Percentiles rank a stretch among this genome's conserved stretches.
Conservation (phyloP, 2,113 vertebrate species). For the Psittacula cyanocephala region DNA sequence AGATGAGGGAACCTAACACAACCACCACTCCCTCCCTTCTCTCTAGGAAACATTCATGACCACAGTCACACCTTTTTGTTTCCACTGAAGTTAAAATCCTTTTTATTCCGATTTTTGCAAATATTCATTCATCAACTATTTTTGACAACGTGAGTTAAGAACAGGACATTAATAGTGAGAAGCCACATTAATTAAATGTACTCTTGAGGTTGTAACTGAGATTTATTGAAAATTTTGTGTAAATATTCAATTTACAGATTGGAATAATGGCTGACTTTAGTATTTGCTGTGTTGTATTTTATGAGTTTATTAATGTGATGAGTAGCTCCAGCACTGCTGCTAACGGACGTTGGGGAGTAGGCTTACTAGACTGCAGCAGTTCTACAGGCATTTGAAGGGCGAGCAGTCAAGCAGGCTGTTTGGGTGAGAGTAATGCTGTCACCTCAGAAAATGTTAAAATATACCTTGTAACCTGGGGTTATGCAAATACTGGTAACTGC, state of each 20-base stretch:
- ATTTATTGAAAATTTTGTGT: background rate
- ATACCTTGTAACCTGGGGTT: background rate
- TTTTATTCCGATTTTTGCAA: background rate
- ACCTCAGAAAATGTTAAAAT: background rate
- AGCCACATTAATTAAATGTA: background rate
- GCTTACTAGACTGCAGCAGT: background rate
- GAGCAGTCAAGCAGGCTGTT: background rate
- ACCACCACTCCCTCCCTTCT: background rate
- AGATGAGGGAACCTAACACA: background rate
- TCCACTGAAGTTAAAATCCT: background rate
- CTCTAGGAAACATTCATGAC: background rate
- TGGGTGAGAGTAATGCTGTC: background rate
- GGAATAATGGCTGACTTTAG: background rate
- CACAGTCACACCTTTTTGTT: background rate
- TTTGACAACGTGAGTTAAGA: background rate
- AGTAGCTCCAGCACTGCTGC: background rate
- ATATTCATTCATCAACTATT: background rate
- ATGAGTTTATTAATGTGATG: background rate
- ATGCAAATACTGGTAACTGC: background rate
- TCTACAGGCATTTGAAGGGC: background rate
- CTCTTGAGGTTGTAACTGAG: background rate
- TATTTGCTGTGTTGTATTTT: background rate
- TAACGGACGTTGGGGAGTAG: background rate
- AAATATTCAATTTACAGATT: background rate
- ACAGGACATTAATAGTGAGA: background rate